These are phyloP conservation scores for Sepioteuthis lessoniana DNA, from an alignment of 2,888 invertebrate genomes.

Conservation along the genomic window DNA sequence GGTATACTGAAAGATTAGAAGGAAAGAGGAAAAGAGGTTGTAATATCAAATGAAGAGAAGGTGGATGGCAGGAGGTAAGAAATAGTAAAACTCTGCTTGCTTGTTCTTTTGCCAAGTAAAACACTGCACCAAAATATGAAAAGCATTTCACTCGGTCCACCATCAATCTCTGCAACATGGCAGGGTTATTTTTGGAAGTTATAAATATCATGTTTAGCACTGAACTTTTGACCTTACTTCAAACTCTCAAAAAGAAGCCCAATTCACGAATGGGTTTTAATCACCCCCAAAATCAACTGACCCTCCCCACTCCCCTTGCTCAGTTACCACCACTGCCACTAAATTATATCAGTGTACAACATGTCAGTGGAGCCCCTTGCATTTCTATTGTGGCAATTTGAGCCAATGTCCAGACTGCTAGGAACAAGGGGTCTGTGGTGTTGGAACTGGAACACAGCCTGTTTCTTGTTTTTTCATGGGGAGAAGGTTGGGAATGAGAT, in stretches of 20 bases:
- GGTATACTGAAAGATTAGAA: neutral
- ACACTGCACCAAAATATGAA: slow-evolving; percentile 10
- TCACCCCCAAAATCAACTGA: neutral
- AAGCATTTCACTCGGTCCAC: slow-evolving; percentile 16
- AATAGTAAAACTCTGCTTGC: neutral
- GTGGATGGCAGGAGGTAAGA: neutral
- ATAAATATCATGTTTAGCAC: neutral
- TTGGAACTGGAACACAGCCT: neutral
- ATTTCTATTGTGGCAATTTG: neutral
- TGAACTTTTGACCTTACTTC: neutral
- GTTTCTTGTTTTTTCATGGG: too few species aligned
- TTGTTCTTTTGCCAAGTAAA: slow-evolving; percentile 9
- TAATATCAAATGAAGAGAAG: neutral
- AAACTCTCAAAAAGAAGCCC: slow-evolving; percentile 4
- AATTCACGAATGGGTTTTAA: slow-evolving; percentile 33
- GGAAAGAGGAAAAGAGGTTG: neutral
- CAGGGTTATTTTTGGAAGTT: neutral
- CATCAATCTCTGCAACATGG: slow-evolving; percentile 17
- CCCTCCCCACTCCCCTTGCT: neutral
- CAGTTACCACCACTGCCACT: neutral
- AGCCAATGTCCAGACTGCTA: neutral
- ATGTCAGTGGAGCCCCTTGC: neutral
- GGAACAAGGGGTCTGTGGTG: neutral
- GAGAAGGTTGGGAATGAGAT: too few species aligned
- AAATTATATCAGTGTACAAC: neutral